A percentile compares a stretch with the other conserved stretches of the same genome.
Evolutionary conservation across 2,113 vertebrate species (phyloP).

Genomic region (Zosterops japonicus): DNA sequence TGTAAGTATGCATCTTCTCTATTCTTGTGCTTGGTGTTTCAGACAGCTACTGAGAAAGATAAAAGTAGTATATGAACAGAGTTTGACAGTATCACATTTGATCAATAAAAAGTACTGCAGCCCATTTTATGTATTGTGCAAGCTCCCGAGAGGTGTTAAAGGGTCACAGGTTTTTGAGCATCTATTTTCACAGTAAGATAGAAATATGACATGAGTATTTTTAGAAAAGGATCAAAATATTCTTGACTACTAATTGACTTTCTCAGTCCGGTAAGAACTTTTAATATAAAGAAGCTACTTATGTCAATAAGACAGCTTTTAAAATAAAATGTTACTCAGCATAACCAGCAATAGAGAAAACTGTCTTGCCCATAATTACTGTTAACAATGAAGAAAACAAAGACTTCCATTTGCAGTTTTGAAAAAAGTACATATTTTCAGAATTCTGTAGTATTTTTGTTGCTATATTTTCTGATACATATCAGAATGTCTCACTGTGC

Average conservation of each 20-base stretch:
- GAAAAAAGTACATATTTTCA: neutral
- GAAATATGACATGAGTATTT: neutral
- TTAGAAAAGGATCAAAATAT: neutral
- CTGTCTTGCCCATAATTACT: neutral
- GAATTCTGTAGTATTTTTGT: neutral
- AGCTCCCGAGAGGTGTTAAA: neutral
- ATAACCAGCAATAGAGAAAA: neutral
- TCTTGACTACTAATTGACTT: neutral
- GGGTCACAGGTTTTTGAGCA: neutral
- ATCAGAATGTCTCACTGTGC: neutral
- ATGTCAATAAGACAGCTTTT: neutral
- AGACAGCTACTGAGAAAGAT: neutral
- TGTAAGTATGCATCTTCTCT: neutral
- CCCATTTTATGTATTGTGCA: neutral
- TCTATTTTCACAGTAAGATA: neutral
- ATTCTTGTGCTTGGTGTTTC: neutral
- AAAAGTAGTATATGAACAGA: neutral
- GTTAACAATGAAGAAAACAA: neutral
- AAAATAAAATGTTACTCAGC: neutral
- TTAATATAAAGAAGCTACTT: neutral
- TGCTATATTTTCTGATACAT: neutral
- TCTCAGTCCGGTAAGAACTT: neutral
- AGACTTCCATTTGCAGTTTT: neutral
- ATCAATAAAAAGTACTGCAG: neutral
- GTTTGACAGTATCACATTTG: neutral